Evolutionary conservation across 2,113 vertebrate genomes (phyloP), one percentile per base, ranked within the genome.

Genomic region (Entelurus aequoreus): DNA sequence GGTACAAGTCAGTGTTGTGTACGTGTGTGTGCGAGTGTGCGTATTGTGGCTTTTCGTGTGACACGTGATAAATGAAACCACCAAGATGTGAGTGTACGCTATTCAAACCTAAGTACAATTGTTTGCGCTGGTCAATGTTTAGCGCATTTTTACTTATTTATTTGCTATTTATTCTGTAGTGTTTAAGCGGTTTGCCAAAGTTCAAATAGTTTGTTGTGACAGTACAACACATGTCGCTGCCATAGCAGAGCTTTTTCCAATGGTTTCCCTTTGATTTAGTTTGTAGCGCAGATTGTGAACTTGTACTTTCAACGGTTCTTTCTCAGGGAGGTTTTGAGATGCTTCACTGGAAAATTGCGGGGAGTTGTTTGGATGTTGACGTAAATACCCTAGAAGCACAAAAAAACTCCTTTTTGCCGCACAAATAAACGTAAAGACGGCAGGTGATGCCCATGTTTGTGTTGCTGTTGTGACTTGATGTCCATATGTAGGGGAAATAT

Each of bases 191-290:
- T 65, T 35, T 28, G 49, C 62, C 59, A 66, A 70, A 71, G 63
- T 65, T 64, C 6, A 36, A 47, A 35, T 42, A 38, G 57, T 60
- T 57, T 37, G 40, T 49, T 6, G 11, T 19, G 51, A 28, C 57
- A 40, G 46, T 48, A 51, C 42, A 42, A 62, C 54, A 6, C n/a
- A 28, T 14, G 6, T 15, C 60, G 67, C 69, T 75, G 77, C 72
- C 72, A 51, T 10, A 38, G 35, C 16, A 44, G 4, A 13, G 8
- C 35, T 37, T 37, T 37, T 49, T 42, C 40, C 40, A 35, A 36
- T 53, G 50, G 1, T 37, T 28, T 13, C 28, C 48, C 4, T 62
- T 35, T 14, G 4, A 48, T 35, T 2, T 10, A 40, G 42, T 57
- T n/a, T 44, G 38, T 13, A 13, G 6, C 55, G 13, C n/a, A 19